These are phyloP conservation scores for Chironomus striatipennis DNA, from an alignment of 1,140 invertebrate genomes.

Conservation along the genomic window DNA sequence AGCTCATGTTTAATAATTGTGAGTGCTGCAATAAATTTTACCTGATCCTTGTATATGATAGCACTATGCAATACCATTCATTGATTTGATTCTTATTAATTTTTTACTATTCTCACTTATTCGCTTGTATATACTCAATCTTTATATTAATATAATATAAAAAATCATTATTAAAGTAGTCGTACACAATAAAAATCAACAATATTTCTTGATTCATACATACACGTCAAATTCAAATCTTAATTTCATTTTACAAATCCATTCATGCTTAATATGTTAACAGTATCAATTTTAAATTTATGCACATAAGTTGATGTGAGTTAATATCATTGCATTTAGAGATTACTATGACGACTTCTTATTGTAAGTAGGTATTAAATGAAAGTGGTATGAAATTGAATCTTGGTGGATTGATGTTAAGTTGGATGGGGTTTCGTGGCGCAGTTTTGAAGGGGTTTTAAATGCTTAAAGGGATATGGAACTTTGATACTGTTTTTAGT, in stretches of 20 bases:
- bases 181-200: too few species aligned
- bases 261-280: not conserved
- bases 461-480: too few species aligned
- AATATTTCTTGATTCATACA: too few species aligned
- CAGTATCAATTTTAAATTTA: conserved; percentile 1
- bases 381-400: too few species aligned
- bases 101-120: not conserved
- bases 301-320: not conserved
- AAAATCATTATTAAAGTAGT: too few species aligned
- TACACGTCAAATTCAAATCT: conserved; percentile 2
- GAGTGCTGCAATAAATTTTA: not conserved
- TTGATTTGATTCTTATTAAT: conserved; percentile 6
- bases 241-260: conserved; percentile 14
- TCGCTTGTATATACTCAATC: not conserved
- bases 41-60: not conserved
- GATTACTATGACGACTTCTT: too few species aligned
- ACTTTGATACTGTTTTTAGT: too few species aligned
- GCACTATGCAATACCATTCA: not conserved
- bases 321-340: too few species aligned
- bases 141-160: not conserved
- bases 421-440: too few species aligned
- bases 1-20: conserved; percentile 9
- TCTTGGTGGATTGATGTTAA: too few species aligned
- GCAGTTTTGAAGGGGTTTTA: too few species aligned
- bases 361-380: too few species aligned